phyloP scores from a whole-genome alignment of 2,797 vertebrate genomes.

The Phoxinus dragarum region DNA sequence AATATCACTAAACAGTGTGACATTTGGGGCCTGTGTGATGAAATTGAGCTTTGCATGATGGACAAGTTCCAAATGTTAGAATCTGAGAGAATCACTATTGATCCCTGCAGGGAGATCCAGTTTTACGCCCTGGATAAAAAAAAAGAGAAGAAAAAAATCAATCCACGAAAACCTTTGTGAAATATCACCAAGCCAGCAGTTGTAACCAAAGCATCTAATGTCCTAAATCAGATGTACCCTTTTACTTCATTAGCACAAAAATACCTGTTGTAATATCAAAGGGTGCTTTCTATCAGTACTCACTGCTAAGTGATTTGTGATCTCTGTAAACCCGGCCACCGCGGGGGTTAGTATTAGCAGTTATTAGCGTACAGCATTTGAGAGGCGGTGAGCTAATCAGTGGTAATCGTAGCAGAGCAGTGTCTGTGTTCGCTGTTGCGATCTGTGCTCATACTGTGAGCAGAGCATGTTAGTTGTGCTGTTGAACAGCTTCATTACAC shows the following conservation, averaged over 20 bases:
- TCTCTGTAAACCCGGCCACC: slow-evolving; percentile 19
- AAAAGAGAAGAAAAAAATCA: slow-evolving; percentile 37
- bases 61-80: slow-evolving; percentile 32
- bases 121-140: slow-evolving; percentile 1
- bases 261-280: slow-evolving; percentile 44
- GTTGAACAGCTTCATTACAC: slow-evolving; percentile 43
- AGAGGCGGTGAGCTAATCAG: slow-evolving; percentile 49
- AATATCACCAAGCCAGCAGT: slow-evolving; percentile 33
- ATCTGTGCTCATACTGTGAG: slow-evolving; percentile 32
- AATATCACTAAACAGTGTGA: slow-evolving; percentile 19
- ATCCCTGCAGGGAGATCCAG: slow-evolving; percentile 29
- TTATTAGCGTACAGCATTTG: slow-evolving; percentile 50
- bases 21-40: slow-evolving; percentile 15
- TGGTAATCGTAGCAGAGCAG: slow-evolving; percentile 30
- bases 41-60: slow-evolving; percentile 40
- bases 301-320: not conserved
- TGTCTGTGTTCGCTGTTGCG: slow-evolving; percentile 16
- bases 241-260: slow-evolving; percentile 38
- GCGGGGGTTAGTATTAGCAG: slow-evolving; percentile 34
- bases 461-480: not conserved
- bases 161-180: slow-evolving; percentile 12
- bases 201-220: slow-evolving; percentile 14
- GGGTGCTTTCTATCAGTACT: slow-evolving; percentile 29
- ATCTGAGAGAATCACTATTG: slow-evolving; percentile 20
- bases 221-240: slow-evolving; percentile 8